Evolutionary conservation across 2,113 vertebrate genomes (phyloP).

Genomic region (Cryptoleucopteryx plumbea): DNA sequence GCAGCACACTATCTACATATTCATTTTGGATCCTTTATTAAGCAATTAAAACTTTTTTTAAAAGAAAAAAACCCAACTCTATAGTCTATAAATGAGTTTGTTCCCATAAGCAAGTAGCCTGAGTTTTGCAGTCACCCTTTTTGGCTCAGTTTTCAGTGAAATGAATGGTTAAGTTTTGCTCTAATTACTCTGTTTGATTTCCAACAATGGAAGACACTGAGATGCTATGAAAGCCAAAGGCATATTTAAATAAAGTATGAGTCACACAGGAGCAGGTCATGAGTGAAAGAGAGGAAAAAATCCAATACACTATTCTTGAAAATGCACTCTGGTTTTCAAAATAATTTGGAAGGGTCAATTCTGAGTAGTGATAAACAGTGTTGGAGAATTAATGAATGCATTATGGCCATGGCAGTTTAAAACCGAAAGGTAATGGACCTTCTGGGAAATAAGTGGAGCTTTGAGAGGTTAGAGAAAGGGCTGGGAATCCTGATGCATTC

Average conservation of each 20-base stretch:
- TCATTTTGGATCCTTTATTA: neutral
- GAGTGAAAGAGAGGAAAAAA: neutral
- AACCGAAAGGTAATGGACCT: neutral
- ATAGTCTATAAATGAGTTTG: neutral
- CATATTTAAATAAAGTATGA: neutral
- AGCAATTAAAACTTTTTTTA: neutral
- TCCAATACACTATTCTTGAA: neutral
- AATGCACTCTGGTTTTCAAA: neutral
- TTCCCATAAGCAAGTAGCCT: neutral
- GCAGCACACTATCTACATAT: neutral
- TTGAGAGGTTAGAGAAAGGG: neutral
- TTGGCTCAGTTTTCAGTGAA: neutral
- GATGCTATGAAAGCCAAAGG: neutral
- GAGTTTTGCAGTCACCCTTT: neutral
- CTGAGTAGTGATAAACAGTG: neutral
- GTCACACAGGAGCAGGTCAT: neutral
- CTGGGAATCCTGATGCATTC: neutral
- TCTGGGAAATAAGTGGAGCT: neutral
- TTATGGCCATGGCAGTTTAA: neutral
- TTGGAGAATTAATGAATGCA: constrained; percentile 9
- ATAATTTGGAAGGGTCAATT: neutral
- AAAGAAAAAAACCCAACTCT: accelerated
- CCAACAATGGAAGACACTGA: neutral
- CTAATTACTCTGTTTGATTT: neutral
- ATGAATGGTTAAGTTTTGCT: neutral